Conservation (phyloP, 1,140 invertebrate genomes). For the Cydia amplana region DNA sequence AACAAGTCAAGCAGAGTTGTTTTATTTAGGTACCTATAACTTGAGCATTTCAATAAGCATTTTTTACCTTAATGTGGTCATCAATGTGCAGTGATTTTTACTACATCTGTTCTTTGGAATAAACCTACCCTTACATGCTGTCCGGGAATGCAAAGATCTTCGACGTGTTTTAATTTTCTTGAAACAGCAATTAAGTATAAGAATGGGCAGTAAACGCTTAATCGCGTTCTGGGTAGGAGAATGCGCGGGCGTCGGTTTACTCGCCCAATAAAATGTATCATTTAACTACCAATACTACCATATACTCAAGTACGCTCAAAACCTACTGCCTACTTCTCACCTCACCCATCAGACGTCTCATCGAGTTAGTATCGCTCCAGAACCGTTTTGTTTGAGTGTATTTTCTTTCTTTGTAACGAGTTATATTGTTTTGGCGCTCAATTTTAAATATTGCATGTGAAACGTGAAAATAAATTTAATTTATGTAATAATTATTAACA, state of each 20-base stretch:
- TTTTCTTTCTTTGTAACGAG: neutral
- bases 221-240: slow-evolving; percentile 50
- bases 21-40: too few relatives aligned
- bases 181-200: slow-evolving; percentile 75
- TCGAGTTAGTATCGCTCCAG: neutral
- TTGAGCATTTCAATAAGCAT: too few relatives aligned
- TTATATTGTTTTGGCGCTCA: neutral
- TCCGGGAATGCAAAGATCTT: slow-evolving; percentile 42
- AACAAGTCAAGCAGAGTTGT: too few relatives aligned
- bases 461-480: too few relatives aligned
- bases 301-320: neutral
- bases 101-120: neutral
- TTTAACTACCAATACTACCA: slow-evolving; percentile 12
- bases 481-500: too few relatives aligned
- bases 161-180: slow-evolving; percentile 60
- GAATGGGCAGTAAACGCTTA: slow-evolving; percentile 73
- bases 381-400: neutral
- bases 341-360: neutral
- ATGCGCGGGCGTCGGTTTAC: slow-evolving; percentile 55
- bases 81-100: neutral
- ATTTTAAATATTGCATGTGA: too few relatives aligned
- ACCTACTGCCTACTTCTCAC: neutral
- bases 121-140: slow-evolving; percentile 31
- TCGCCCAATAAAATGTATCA: slow-evolving; percentile 54
- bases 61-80: neutral